Percentiles rank a stretch among this genome's conserved stretches.
phyloP scores from a whole-genome alignment of 2,797 vertebrate species.

The Lepus oiostolus region DNA sequence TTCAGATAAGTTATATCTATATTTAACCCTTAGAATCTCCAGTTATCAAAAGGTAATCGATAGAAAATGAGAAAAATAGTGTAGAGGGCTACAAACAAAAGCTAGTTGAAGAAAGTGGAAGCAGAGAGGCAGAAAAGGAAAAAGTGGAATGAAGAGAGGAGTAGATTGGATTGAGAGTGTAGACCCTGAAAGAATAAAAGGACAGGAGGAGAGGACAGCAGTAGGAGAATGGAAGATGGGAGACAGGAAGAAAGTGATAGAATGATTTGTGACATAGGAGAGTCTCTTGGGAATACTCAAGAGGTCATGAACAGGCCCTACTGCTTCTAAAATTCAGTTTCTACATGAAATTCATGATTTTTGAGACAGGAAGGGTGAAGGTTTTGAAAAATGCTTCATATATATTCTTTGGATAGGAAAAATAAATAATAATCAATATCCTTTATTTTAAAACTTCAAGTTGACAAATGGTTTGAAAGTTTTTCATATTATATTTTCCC shows the following conservation, averaged over 20 bases:
- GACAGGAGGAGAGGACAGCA: background rate
- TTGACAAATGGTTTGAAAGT: background rate
- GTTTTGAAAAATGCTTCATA: background rate
- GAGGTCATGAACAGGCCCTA: background rate
- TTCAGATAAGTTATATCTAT: background rate
- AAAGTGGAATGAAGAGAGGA: background rate
- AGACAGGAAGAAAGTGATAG: accelerated
- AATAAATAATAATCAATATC: background rate
- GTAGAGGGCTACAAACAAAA: accelerated
- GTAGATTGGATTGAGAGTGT: background rate
- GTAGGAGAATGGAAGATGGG: no score
- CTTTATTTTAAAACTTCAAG: background rate
- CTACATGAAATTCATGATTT: background rate
- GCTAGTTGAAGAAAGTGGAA: background rate
- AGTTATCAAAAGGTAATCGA: background rate
- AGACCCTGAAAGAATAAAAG: background rate
- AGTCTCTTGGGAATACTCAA: background rate
- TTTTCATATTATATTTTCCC: background rate
- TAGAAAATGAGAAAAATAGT: background rate
- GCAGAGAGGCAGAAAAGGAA: background rate
- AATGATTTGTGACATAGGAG: accelerated
- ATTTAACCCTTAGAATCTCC: background rate
- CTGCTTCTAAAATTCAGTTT: background rate
- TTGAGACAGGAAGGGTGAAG: background rate
- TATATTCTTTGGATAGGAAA: background rate